Base-by-base conservation (phyloP, 1,140 invertebrate genomes). In the Zaprionus vittiger region DNA sequence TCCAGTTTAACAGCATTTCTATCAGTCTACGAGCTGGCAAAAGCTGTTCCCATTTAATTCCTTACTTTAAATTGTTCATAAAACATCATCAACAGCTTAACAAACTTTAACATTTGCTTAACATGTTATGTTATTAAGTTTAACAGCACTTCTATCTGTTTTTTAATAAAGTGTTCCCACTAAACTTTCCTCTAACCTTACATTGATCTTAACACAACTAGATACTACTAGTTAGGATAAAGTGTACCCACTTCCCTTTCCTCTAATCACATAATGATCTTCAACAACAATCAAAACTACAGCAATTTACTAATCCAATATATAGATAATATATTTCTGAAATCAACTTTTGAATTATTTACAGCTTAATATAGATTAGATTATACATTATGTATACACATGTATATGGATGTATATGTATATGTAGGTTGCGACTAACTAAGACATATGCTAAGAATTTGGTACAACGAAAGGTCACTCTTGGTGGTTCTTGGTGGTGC, bases 391-490 rank as follows among this genome's bases (percentile, higher is more conserved):
- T 49, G 7, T 49, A 49, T 22, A 9, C 20, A n/a, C 20, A 22
- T 52, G 9, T 22, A 14, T 52, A 24, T 52, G 11, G 31, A 34
- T 52, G 47, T 52, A 17, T 52, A 24, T 52, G 9, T 24, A 5
- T 52, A 24, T 52, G 4, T 52, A 47, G 5, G 41, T 17, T 17
- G 20, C 38, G 38, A 47, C 47, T 69, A 68, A 44, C 28, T 54
- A 64, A 77, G 60, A 31, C 49, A 60, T 80, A 81, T 62, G 63
- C 79, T 81, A 81, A 44, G 24, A 79, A 80, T 79, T 81, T 81
- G 79, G 79, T 81, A 75, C 59, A 75, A 76, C 67, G 41, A 79
- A 81, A 81, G 79, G 79, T 81, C 75, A 78, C 76, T 79, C 66
- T 77, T 77, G 64, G 66, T 76, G 73, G 72, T 62, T 73, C 44